A percentile compares a stretch with the other conserved stretches of the same genome.
phyloP scores from a whole-genome alignment of 2,797 vertebrate genomes.

The Bradypus variegatus region DNA sequence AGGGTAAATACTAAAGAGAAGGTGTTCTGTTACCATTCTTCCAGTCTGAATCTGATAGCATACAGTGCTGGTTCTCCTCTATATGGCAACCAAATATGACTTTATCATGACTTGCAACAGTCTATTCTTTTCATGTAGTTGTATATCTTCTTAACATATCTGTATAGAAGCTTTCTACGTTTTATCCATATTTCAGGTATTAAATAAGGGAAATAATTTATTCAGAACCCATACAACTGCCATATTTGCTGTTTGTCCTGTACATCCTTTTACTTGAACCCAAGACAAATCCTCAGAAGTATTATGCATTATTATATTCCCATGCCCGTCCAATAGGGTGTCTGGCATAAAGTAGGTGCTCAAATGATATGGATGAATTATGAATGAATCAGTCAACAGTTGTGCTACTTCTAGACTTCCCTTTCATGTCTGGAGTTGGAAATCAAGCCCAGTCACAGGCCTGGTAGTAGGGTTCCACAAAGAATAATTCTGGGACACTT shows the following conservation, averaged over 20 bases:
- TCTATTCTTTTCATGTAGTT: background rate
- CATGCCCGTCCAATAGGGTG: background rate
- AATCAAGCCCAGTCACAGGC: background rate
- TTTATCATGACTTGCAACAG: background rate
- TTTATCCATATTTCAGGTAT: conserved; percentile 6
- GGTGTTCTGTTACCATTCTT: background rate
- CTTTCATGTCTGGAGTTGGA: conserved; percentile 13
- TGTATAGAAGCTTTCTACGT: background rate
- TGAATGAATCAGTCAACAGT: conserved; percentile 35
- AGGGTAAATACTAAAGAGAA: background rate
- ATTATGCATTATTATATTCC: background rate
- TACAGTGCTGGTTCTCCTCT: background rate
- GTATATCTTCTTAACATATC: background rate
- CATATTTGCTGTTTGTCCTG: conserved; percentile 18
- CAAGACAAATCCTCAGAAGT: conserved; percentile 18
- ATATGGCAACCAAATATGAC: background rate
- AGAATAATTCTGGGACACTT: conserved; percentile 32
- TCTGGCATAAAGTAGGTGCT: background rate
- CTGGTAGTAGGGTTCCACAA: background rate
- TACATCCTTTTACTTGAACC: background rate
- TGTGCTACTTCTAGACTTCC: conserved; percentile 1
- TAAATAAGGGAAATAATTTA: conserved; percentile 24
- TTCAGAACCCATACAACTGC: background rate
- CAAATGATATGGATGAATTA: conserved; percentile 39
- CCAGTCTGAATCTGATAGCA: background rate